Base-by-base conservation (phyloP, 2,888 invertebrate genomes). In the Eupithecia subumbrata region DNA sequence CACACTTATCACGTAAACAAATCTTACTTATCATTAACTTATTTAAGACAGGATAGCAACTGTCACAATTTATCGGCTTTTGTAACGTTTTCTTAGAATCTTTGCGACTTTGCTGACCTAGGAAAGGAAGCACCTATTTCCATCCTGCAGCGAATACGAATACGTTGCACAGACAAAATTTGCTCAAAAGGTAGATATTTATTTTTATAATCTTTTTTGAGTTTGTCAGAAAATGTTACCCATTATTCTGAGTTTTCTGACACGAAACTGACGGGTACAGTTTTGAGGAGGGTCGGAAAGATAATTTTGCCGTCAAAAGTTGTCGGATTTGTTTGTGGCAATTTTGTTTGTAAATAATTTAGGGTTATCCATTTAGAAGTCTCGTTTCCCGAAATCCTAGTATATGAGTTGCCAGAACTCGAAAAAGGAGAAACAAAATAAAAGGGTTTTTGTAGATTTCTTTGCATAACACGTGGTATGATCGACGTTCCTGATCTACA, bases 251-350 rank as follows among this genome's bases (percentile, higher is more conserved):
- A 63, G 22, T 22, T 34, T 18, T n/a, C 37, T 67, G 40, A 22
- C 66, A 18, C 8, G 63, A 8, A 16, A 34, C 18, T 30, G 64
- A 34, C 64, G 64, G 25, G 25, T 64, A 34, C 18, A 37, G 4
- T n/a, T 67, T 67, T 67, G 66, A 67, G 34, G 12, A 67, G 66
- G 66, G 66, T 67, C 66, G 5, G 66, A 34, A 66, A 40, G 37
- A 67, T 67, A 67, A 67, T 40, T 67, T 67, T 22, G n/a, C 37
- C 2, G 66, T 40, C 66, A 67, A 40, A 67, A 64, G n/a, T 37
- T 18, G 12, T 22, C 37, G 5, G n/a, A 16, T 67, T 67, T 67
- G 66, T 66, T 18, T 64, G 64, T 34, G 64, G 25, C 34, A 64
- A 16, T 30, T 30, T 64, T 64, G 34, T 34, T 18, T n/a, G 66